phyloP scores from a whole-genome alignment of 2,888 invertebrate genomes.

The Halictus ligatus region DNA sequence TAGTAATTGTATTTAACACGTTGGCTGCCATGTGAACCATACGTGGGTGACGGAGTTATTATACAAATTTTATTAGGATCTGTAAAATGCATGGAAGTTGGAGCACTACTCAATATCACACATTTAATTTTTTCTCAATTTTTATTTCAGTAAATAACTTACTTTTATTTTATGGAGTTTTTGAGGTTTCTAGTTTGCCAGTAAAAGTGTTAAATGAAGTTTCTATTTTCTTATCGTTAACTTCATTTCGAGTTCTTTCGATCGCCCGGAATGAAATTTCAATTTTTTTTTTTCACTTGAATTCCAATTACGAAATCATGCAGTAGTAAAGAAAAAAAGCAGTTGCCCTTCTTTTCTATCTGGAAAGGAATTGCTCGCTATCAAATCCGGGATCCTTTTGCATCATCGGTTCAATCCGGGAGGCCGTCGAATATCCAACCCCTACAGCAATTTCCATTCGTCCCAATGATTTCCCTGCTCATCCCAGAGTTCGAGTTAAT shows the following conservation, averaged over 20 bases:
- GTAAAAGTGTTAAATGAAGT: not conserved
- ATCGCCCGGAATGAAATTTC: too few relatives aligned
- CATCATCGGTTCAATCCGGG: constrained; percentile 23
- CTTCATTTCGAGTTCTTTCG: too few relatives aligned
- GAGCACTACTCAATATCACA: too few relatives aligned
- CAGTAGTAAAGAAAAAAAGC: constrained; percentile 21
- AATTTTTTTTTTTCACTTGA: not conserved
- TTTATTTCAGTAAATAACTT: too few relatives aligned
- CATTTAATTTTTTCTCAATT: too few relatives aligned
- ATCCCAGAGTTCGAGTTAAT: constrained; percentile 71
- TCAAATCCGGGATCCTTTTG: constrained; percentile 36
- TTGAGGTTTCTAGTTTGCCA: too few relatives aligned
- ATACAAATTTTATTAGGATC: too few relatives aligned
- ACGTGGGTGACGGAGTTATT: too few relatives aligned
- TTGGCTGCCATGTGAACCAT: too few relatives aligned
- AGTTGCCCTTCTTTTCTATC: constrained; percentile 7
- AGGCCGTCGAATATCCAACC: constrained; percentile 56
- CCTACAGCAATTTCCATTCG: constrained; percentile 66
- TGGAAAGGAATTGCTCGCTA: constrained; percentile 31
- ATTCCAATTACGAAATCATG: not conserved
- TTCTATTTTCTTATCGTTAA: not conserved
- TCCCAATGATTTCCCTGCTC: constrained; percentile 63
- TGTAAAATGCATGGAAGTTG: too few relatives aligned
- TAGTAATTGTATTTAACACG: not conserved
- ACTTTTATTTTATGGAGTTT: too few relatives aligned